These are phyloP conservation scores for Ceyx margarethae DNA, from an alignment of 2,113 vertebrate genomes.

Conservation along the genomic window DNA sequence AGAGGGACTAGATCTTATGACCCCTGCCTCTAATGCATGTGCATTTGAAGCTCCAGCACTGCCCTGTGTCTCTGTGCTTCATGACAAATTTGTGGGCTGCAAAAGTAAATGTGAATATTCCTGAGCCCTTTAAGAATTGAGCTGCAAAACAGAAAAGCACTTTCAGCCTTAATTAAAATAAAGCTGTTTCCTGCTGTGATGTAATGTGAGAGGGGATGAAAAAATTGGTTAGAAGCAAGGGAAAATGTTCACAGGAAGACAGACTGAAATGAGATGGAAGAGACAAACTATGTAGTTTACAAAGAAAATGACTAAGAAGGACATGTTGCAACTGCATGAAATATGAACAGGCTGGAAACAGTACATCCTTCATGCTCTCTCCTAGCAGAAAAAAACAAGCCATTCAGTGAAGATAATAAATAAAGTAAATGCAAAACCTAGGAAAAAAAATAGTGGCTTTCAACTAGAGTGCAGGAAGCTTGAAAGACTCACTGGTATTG, in stretches of 20 bases:
- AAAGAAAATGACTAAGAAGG: not conserved
- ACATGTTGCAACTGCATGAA: not conserved
- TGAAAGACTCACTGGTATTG: not conserved
- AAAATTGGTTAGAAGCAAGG: not conserved
- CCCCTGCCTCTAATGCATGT: not conserved
- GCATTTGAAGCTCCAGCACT: not conserved
- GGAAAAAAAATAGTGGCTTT: not conserved
- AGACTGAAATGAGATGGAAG: not conserved
- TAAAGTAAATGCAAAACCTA: not conserved
- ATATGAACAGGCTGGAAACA: not conserved
- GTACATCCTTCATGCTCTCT: not conserved
- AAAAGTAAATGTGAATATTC: not conserved
- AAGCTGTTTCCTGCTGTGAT: not conserved
- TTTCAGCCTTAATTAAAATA: not conserved
- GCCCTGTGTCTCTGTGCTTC: not conserved
- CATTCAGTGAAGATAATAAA: not conserved
- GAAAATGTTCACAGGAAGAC: not conserved
- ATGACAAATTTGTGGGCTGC: not conserved
- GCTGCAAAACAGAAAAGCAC: not conserved
- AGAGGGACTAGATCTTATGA: not conserved
- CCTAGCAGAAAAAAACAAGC: not conserved
- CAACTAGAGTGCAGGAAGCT: not conserved
- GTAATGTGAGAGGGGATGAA: not conserved
- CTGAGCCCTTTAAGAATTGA: not conserved
- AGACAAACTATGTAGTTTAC: not conserved